Conservation (phyloP, 2,888 invertebrate species). For the Drosophila rubida region DNA sequence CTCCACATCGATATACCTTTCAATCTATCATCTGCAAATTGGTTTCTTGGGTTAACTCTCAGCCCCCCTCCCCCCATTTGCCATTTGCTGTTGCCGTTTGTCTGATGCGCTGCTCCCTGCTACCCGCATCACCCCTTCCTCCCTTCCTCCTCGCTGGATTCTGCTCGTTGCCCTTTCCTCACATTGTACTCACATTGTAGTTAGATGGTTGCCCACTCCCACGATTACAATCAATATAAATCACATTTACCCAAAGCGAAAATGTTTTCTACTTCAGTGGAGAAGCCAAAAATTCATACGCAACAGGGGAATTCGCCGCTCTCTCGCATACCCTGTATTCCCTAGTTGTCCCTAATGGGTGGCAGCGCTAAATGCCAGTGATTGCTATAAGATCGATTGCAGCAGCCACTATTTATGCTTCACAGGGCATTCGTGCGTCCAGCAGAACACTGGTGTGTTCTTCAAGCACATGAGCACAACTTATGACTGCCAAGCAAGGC, state of each 20-base stretch:
- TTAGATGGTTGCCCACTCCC: conserved; percentile 65
- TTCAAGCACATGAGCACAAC: neutral
- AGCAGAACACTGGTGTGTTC: neutral
- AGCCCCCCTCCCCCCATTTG: conserved; percentile 30
- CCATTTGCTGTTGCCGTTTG: conserved; percentile 21
- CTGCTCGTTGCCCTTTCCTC: neutral
- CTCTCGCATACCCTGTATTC: conserved; percentile 15
- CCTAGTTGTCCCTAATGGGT: neutral
- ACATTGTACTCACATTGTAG: conserved; percentile 48
- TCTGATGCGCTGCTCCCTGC: conserved; percentile 38
- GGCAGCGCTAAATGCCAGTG: neutral
- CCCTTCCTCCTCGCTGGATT: too few species aligned
- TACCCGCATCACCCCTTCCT: conserved; percentile 3
- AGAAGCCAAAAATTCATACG: conserved; percentile 80
- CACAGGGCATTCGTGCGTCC: neutral
- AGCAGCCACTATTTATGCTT: neutral
- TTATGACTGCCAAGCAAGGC: neutral
- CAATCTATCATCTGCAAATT: conserved; percentile 63
- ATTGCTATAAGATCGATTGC: neutral
- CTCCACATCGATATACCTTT: conserved; percentile 42
- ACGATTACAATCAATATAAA: conserved; percentile 83
- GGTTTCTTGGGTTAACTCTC: conserved; percentile 43
- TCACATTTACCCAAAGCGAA: conserved; percentile 82
- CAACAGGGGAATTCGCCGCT: conserved; percentile 77
- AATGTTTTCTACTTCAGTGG: conserved; percentile 78